Evolutionary conservation across 2,888 invertebrate species (phyloP).

Genomic region (Cotesia congregata): DNA sequence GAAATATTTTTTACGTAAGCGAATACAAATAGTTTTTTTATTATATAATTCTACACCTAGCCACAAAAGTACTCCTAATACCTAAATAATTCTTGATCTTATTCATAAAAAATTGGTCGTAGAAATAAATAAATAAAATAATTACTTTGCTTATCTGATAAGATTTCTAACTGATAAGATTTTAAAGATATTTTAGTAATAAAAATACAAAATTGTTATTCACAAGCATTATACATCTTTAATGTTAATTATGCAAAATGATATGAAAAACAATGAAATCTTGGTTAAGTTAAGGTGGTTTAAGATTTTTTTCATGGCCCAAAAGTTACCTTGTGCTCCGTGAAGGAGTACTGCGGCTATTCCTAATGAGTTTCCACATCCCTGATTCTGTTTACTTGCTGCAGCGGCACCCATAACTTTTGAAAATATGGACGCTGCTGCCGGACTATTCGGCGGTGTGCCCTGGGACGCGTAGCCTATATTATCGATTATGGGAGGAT

Average conservation of each 20-base stretch:
- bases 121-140: no score
- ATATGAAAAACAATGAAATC: no score
- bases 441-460: conserved; percentile 66
- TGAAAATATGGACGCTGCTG: conserved; percentile 64
- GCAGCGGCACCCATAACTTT: conserved; percentile 62
- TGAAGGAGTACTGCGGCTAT: conserved; percentile 69
- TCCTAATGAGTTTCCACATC: conserved; percentile 63
- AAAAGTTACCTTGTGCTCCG: conserved; percentile 70
- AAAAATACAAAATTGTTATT: no score
- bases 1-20: neutral
- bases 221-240: no score
- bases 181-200: no score
- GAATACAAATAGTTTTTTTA: neutral
- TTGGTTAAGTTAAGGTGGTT: no score
- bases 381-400: conserved; percentile 58
- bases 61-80: neutral
- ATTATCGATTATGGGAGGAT: conserved; percentile 8
- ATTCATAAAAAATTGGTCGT: neutral
- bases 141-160: no score
- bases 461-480: conserved; percentile 64
- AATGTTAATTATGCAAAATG: no score
- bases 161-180: no score
- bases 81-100: neutral
- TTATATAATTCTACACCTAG: neutral
- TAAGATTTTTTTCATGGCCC: conserved; percentile 24